Percentiles rank a stretch among this genome's conserved stretches.
Evolutionary conservation across 2,888 invertebrate genomes (phyloP).

Genomic region (Reticulitermes lucifugus): DNA sequence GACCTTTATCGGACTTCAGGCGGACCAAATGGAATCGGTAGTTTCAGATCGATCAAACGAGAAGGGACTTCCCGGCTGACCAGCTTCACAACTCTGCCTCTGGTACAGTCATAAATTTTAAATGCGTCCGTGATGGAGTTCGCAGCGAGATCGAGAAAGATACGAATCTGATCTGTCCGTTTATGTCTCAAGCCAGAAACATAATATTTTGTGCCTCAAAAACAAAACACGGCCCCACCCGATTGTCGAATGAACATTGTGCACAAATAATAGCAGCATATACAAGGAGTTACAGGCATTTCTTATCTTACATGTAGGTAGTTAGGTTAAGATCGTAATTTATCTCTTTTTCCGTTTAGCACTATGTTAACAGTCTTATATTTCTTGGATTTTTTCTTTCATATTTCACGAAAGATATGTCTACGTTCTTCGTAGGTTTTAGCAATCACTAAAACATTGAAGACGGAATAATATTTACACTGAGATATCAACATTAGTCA

Average conservation of each 20-base stretch:
- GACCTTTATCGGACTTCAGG: neutral
- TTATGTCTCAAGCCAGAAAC: neutral
- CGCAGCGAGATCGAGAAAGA: neutral
- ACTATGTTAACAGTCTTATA: too few species aligned
- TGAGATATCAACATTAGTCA: too few species aligned
- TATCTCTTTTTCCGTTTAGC: too few species aligned
- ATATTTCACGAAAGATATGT: too few species aligned
- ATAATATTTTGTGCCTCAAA: neutral
- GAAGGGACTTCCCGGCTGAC: neutral
- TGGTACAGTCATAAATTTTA: neutral
- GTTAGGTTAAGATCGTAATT: too few species aligned
- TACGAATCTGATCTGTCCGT: neutral
- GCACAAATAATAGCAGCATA: too few species aligned
- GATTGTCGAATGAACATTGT: neutral
- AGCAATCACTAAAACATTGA: too few species aligned
- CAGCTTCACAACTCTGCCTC: neutral
- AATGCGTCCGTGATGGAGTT: neutral
- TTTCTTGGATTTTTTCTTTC: too few species aligned
- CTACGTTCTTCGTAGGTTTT: too few species aligned
- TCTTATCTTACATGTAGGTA: too few species aligned
- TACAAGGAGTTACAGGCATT: too few species aligned
- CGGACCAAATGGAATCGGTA: neutral
- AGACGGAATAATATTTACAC: too few species aligned
- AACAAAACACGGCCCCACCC: neutral
- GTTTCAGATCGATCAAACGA: neutral